Percentiles rank a stretch among this genome's conserved stretches.
Conservation (phyloP, 2,113 vertebrate species). For the Rhabdornis inornatus region DNA sequence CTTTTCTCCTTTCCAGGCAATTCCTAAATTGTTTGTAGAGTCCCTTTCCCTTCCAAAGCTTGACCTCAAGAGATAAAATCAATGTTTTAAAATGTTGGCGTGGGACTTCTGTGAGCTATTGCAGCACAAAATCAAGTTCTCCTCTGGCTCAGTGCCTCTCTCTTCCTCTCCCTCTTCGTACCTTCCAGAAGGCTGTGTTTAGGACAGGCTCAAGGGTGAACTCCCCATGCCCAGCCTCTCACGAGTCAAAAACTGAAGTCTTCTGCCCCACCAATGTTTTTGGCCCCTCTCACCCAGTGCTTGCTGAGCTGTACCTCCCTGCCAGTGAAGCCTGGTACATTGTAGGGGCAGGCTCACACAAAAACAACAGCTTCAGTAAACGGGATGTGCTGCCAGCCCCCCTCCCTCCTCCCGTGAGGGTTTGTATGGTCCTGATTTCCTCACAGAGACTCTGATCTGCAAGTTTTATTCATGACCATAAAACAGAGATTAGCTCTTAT, state of each 20-base stretch:
- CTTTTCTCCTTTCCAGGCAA: background rate
- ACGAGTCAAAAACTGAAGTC: background rate
- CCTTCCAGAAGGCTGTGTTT: background rate
- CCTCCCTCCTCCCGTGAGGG: background rate
- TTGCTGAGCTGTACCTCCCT: background rate
- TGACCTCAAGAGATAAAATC: background rate
- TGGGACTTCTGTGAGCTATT: background rate
- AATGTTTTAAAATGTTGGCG: background rate
- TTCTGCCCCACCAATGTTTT: background rate
- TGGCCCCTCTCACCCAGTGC: background rate
- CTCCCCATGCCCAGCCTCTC: background rate
- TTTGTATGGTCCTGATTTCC: constrained; percentile 32
- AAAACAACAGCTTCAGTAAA: background rate
- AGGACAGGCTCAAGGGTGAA: background rate
- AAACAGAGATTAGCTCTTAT: constrained; percentile 61
- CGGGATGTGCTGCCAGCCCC: background rate
- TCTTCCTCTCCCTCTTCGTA: accelerated
- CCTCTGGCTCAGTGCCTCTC: background rate
- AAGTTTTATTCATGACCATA: background rate
- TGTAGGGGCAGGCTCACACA: background rate
- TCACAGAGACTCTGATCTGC: constrained; percentile 30
- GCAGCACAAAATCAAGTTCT: background rate
- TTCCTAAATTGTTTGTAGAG: background rate
- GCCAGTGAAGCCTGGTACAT: background rate
- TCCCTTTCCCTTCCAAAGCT: background rate